phyloP scores from a whole-genome alignment of 23 tunicate species.

The Ascidia mentula region DNA sequence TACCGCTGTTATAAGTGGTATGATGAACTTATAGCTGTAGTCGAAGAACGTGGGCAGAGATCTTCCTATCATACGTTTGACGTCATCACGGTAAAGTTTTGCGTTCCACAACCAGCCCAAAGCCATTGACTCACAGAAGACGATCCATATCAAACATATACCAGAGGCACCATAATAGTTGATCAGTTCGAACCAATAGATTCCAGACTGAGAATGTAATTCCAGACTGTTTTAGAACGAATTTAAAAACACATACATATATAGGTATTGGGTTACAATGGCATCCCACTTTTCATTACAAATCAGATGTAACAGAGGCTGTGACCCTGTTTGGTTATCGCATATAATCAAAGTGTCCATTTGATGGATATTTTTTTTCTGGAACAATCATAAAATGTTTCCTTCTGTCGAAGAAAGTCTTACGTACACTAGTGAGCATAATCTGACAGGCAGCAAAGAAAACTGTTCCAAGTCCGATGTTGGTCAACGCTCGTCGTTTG shows the following conservation, averaged over 20 bases:
- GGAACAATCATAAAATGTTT: background rate
- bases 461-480: background rate
- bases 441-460: background rate
- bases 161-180: constrained; percentile 83
- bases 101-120: constrained; percentile 88
- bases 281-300: no score
- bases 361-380: no score
- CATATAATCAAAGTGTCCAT: no score
- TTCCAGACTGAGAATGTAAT: constrained; percentile 61
- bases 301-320: no score
- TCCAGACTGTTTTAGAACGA: no score
- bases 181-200: constrained; percentile 76
- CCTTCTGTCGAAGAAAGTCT: background rate
- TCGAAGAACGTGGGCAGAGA: background rate
- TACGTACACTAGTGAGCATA: background rate
- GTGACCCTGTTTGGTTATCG: no score
- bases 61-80: constrained; percentile 54
- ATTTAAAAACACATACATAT: no score
- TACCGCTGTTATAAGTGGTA: background rate
- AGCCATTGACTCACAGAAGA: constrained; percentile 59
- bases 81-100: constrained; percentile 50
- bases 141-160: constrained; percentile 65
- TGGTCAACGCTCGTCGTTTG: background rate
- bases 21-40: background rate
- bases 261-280: no score